phyloP scores from a whole-genome alignment of 2,113 vertebrate genomes.

The Epinephelus moara region DNA sequence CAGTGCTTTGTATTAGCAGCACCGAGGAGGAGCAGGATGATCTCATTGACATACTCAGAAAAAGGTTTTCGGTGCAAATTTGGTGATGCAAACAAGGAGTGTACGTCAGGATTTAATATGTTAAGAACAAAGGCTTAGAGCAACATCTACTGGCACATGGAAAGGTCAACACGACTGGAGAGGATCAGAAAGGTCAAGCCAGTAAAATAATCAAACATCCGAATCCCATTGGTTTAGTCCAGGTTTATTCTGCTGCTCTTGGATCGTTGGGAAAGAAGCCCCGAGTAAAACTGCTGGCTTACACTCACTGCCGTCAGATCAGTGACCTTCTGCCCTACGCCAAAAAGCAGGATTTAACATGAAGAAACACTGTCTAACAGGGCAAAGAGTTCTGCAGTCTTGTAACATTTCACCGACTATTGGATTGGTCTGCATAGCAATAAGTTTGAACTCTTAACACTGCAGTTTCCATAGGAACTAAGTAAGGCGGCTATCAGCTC shows the following conservation, averaged over 20 bases:
- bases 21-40: constrained; percentile 12
- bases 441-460: constrained; percentile 68
- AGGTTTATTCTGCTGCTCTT: constrained; percentile 40
- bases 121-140: constrained; percentile 53
- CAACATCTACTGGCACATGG: constrained; percentile 47
- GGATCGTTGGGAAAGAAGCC: constrained; percentile 35
- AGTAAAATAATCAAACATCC: constrained; percentile 61
- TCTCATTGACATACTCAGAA: constrained; percentile 25
- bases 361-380: constrained; percentile 36
- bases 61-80: constrained; percentile 47
- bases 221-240: constrained; percentile 53
- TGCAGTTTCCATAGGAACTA: constrained; percentile 83
- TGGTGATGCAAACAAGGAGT: constrained; percentile 15
- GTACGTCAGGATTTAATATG: constrained; percentile 55
- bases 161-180: constrained; percentile 78
- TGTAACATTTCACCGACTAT: constrained; percentile 36
- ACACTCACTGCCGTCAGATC: constrained; percentile 18
- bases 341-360: constrained; percentile 45
- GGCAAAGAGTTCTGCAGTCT: constrained; percentile 39
- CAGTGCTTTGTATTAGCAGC: constrained; percentile 7
- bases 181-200: constrained; percentile 74
- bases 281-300: constrained; percentile 30
- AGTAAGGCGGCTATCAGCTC: constrained; percentile 55
- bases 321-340: constrained; percentile 24
- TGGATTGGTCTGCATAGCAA: constrained; percentile 66